These are phyloP conservation scores for Sorex maritimensis DNA, from an alignment of 2,797 vertebrate species.

Conservation along the genomic window DNA sequence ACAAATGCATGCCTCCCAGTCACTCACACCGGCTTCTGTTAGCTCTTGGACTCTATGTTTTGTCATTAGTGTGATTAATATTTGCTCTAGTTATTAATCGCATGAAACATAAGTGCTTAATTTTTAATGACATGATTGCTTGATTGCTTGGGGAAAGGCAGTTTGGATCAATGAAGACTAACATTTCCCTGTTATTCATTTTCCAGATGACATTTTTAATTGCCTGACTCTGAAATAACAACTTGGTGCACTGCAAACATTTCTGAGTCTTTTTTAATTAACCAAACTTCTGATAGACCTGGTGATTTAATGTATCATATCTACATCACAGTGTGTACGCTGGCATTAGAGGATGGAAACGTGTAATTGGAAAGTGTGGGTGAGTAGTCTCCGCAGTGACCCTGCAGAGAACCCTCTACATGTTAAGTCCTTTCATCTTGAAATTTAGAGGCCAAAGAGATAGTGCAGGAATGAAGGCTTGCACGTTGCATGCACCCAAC, in stretches of 20 bases:
- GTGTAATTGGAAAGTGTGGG: constrained; percentile 18
- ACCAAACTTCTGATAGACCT: not conserved
- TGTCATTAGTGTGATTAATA: constrained; percentile 74
- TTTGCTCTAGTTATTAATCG: constrained; percentile 76
- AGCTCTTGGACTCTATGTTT: constrained; percentile 59
- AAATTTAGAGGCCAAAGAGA: too few species aligned
- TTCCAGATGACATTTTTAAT: constrained; percentile 78
- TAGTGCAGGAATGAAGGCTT: too few species aligned
- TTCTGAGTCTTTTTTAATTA: constrained; percentile 67
- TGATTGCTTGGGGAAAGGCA: constrained; percentile 55
- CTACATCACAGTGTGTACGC: not conserved
- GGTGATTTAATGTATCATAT: constrained; percentile 46
- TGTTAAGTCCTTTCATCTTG: constrained; percentile 35
- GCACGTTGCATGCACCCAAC: too few species aligned
- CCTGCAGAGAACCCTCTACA: not conserved
- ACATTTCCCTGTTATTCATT: constrained; percentile 74
- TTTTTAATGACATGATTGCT: constrained; percentile 72
- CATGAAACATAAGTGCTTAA: constrained; percentile 69
- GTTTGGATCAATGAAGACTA: constrained; percentile 73
- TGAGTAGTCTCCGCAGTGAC: not conserved
- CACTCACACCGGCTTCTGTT: constrained; percentile 32
- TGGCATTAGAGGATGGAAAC: constrained; percentile 28
- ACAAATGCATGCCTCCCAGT: constrained; percentile 27
- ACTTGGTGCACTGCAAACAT: constrained; percentile 9
- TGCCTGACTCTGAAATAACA: constrained; percentile 67